Conservation (phyloP, 2,113 vertebrate genomes). For the Baryphthengus martii region DNA sequence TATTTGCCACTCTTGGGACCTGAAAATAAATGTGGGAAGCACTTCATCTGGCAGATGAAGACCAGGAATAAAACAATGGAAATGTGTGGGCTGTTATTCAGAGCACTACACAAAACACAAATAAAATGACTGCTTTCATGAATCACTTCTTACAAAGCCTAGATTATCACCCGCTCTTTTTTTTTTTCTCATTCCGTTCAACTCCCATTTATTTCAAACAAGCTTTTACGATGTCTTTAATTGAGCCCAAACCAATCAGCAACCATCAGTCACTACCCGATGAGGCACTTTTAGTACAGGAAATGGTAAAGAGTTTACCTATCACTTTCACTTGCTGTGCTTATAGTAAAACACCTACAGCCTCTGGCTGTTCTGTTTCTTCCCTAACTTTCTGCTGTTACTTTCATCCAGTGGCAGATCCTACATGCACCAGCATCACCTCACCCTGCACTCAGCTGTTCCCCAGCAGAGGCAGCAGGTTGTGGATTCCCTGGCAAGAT, state of each 20-base stretch:
- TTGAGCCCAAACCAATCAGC: not conserved
- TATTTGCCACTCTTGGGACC: not conserved
- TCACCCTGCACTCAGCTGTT: not conserved
- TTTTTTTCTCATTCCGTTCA: not conserved
- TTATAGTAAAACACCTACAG: not conserved
- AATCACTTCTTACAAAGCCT: not conserved
- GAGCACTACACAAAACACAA: not conserved
- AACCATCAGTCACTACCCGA: not conserved
- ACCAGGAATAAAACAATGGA: not conserved
- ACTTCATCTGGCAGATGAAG: not conserved
- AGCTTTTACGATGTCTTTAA: not conserved
- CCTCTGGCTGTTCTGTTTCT: not conserved
- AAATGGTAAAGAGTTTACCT: not conserved
- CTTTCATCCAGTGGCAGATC: not conserved
- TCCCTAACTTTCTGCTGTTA: not conserved
- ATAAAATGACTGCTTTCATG: not conserved
- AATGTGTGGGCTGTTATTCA: not conserved
- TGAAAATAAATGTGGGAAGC: not conserved
- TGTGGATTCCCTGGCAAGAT: not conserved
- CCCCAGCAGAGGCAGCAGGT: not conserved
- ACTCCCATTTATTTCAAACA: not conserved
- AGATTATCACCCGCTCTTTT: not conserved
- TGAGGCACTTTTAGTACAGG: not conserved
- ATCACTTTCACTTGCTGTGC: not conserved
- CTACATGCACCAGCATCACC: fast-evolving